phyloP scores from a whole-genome alignment of 2,888 invertebrate species.

The Peribatodes rhomboidaria region DNA sequence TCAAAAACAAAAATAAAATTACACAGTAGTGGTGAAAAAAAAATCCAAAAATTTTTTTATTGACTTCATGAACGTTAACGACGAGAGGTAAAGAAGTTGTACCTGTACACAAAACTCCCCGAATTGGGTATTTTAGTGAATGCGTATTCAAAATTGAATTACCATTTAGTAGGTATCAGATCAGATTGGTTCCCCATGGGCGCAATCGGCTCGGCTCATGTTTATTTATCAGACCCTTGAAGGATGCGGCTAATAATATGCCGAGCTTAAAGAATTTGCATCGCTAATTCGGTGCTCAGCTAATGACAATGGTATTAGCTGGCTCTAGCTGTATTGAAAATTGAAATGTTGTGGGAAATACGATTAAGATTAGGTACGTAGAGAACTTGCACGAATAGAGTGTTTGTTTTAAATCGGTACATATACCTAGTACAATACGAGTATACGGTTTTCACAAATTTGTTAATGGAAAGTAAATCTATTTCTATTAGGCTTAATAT shows the following conservation, averaged over 20 bases:
- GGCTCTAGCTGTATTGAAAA: conserved; percentile 36
- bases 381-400: not conserved
- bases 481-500: no score
- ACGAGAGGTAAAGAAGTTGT: no score
- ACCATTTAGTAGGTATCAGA: conserved; percentile 75
- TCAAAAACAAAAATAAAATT: no score
- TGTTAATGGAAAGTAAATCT: no score
- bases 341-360: conserved; percentile 31
- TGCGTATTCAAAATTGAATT: conserved; percentile 70
- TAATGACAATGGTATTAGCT: conserved; percentile 49
- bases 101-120: not conserved
- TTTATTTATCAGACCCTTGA: conserved; percentile 80
- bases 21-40: no score
- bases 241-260: conserved; percentile 71
- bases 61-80: no score
- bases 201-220: conserved; percentile 70
- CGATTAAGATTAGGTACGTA: conserved; percentile 10
- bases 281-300: conserved; percentile 63
- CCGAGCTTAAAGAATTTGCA: conserved; percentile 74
- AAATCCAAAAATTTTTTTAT: no score
- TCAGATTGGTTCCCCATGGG: conserved; percentile 69
- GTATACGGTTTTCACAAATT: no score
- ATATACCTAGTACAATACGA: not conserved
- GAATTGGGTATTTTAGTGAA: conserved; percentile 45
- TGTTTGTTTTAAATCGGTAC: not conserved